Conservation (phyloP, 2,797 vertebrate species). For the Bradypus variegatus region DNA sequence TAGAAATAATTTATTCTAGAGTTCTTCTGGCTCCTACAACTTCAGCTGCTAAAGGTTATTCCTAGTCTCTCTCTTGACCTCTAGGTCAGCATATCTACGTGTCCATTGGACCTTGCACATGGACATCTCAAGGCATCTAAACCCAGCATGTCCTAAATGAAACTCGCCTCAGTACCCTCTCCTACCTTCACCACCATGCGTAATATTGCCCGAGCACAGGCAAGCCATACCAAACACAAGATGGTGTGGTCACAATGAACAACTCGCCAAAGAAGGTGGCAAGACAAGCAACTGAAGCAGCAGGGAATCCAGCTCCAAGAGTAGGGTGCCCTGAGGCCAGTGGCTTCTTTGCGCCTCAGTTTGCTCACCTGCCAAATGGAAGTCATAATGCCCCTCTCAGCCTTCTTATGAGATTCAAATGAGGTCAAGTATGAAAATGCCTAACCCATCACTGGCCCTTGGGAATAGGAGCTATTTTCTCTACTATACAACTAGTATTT, state of each 20-base stretch:
- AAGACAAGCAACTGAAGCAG: neutral
- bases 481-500: neutral
- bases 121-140: neutral
- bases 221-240: neutral
- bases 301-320: neutral
- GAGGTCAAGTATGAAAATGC: neutral
- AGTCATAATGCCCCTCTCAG: neutral
- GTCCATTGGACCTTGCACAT: neutral
- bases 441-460: neutral
- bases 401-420: neutral
- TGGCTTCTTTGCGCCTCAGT: neutral
- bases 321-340: neutral
- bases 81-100: neutral
- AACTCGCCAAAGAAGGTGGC: neutral
- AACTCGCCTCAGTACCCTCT: neutral
- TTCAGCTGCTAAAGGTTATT: neutral
- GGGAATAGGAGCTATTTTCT: neutral
- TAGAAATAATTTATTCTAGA: neutral
- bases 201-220: neutral
- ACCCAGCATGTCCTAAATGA: neutral
- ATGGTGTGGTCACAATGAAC: neutral
- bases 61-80: neutral
- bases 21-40: neutral
- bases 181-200: neutral
- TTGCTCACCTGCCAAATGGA: neutral